Conservation (phyloP, 2,888 invertebrate genomes). For the Theretra japonica region DNA sequence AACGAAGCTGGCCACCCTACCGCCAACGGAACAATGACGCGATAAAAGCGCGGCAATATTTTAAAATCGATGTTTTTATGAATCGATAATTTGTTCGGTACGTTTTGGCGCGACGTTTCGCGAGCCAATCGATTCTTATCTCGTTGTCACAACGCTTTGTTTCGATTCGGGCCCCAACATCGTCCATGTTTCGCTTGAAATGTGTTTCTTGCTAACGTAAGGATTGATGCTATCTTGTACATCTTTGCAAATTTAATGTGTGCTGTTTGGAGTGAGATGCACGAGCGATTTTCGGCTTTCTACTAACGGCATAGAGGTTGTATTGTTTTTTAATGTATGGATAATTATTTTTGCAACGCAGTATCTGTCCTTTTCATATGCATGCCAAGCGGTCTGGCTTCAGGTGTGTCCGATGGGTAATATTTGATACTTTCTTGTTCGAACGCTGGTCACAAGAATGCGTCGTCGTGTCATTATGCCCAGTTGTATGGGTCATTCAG, state of each 20-base stretch:
- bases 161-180: constrained; percentile 78
- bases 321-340: constrained; percentile 38
- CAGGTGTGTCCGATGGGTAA: constrained; percentile 81
- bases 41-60: constrained; percentile 76
- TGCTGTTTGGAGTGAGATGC: constrained; percentile 40
- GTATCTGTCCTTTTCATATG: constrained; percentile 75
- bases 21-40: constrained; percentile 71
- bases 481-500: constrained; percentile 53
- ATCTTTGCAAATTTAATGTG: constrained; percentile 64
- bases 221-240: constrained; percentile 74
- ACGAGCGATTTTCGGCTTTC: constrained; percentile 54
- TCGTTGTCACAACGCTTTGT: constrained; percentile 82
- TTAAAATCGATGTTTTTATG: constrained; percentile 84
- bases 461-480: constrained; percentile 59
- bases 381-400: constrained; percentile 75
- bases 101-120: constrained; percentile 82
- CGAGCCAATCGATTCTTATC: constrained; percentile 80
- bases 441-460: constrained; percentile 60
- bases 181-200: constrained; percentile 81
- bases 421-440: constrained; percentile 84
- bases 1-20: constrained; percentile 66
- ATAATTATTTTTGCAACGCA: constrained; percentile 45
- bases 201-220: constrained; percentile 84
- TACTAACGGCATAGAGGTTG: constrained; percentile 41
- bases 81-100: constrained; percentile 84